Percentiles rank a stretch among this genome's conserved stretches.
Conservation (phyloP, 1,140 invertebrate species). For the Wiebesia pumilae region DNA sequence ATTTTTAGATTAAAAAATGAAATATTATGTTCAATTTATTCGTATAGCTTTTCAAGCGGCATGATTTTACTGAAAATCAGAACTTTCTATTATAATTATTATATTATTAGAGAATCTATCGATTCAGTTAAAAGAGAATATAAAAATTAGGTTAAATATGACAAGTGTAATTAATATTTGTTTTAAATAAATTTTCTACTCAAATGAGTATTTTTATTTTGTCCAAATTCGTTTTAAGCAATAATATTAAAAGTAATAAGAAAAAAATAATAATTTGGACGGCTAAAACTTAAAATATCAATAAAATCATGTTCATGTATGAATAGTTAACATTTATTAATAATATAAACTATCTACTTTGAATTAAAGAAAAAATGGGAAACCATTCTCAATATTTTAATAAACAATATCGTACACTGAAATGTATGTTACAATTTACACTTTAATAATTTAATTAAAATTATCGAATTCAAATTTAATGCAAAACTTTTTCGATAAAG, state of each 20-base stretch:
- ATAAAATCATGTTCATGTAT: neutral
- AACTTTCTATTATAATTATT: neutral
- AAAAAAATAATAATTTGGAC: neutral
- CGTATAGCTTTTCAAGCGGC: neutral
- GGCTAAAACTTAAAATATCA: neutral
- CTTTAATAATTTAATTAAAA: neutral
- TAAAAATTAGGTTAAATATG: too few relatives aligned
- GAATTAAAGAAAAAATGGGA: neutral
- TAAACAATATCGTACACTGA: slow-evolving; percentile 1
- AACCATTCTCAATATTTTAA: neutral
- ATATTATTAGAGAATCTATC: too few relatives aligned
- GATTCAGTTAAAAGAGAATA: neutral
- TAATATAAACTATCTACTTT: neutral
- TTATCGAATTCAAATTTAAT: neutral
- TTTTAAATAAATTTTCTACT: too few relatives aligned
- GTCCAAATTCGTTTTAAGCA: neutral
- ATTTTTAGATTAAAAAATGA: neutral
- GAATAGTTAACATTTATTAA: neutral
- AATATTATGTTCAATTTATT: neutral
- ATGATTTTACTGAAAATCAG: neutral
- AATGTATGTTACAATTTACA: neutral
- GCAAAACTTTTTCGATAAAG: neutral
- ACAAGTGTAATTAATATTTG: too few relatives aligned
- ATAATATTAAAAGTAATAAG: neutral
- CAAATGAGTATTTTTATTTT: neutral